phyloP scores from a whole-genome alignment of 2,797 vertebrate species.

The Diceros bicornis region DNA sequence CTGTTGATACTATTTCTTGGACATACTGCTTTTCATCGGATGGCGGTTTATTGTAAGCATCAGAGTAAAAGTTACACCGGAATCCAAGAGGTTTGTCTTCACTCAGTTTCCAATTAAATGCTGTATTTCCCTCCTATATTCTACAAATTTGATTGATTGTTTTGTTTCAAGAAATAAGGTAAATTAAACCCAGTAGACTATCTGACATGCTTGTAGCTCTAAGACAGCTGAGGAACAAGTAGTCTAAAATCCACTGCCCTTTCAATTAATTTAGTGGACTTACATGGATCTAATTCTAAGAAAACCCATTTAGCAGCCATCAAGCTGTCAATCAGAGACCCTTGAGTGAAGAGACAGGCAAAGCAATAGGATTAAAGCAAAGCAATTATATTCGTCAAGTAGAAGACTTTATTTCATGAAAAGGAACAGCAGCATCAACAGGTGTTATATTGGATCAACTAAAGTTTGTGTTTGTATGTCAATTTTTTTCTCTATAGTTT shows the following conservation, averaged over 20 bases:
- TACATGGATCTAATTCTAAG: slow-evolving; percentile 53
- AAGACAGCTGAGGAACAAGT: slow-evolving; percentile 62
- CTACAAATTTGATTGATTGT: slow-evolving; percentile 39
- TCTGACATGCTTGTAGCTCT: not conserved
- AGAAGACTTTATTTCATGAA: slow-evolving; percentile 46
- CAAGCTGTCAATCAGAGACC: slow-evolving; percentile 67
- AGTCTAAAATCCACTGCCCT: slow-evolving; percentile 57
- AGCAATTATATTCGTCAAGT: slow-evolving; percentile 56
- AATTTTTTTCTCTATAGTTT: not conserved
- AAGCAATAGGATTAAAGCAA: slow-evolving; percentile 60
- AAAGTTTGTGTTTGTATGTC: not conserved
- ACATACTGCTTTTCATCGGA: not conserved
- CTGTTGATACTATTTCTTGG: not conserved
- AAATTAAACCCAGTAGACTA: slow-evolving; percentile 58
- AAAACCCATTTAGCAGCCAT: slow-evolving; percentile 71
- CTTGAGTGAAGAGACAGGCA: slow-evolving; percentile 5
- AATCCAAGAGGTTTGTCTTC: slow-evolving; percentile 29
- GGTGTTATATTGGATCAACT: not conserved
- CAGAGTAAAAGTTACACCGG: not conserved
- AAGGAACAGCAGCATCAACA: not conserved
- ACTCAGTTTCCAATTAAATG: slow-evolving; percentile 43
- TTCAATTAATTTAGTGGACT: slow-evolving; percentile 76
- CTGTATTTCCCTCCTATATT: not conserved
- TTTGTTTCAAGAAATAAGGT: slow-evolving; percentile 65
- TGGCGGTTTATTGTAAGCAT: not conserved